Evolutionary conservation across 2,797 vertebrate species (phyloP).

Genomic region (Kryptolebias ocellatus): DNA sequence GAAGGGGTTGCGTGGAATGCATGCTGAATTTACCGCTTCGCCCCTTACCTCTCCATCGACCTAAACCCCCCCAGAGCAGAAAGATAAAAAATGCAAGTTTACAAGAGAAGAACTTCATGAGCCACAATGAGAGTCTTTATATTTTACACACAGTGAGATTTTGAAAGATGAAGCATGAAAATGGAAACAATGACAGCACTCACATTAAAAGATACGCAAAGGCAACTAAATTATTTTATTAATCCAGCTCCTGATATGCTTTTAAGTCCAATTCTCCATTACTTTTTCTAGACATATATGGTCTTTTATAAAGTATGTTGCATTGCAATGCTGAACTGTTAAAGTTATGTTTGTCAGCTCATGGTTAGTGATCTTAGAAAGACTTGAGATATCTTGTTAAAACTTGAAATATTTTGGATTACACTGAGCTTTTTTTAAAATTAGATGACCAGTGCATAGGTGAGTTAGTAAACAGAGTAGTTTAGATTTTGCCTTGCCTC

Average conservation of each 20-base stretch:
- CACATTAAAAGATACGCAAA: conserved; percentile 7
- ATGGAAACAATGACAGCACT: conserved; percentile 24
- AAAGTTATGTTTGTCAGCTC: no score
- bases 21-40: conserved; percentile 82
- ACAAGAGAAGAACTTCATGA: conserved; percentile 83
- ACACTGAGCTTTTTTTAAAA: neutral
- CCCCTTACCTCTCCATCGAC: conserved; percentile 97
- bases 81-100: conserved; percentile 88
- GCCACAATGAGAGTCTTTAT: conserved; percentile 24
- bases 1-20: conserved; percentile 46
- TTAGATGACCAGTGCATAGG: conserved; percentile 27
- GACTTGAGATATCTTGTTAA: conserved; percentile 37
- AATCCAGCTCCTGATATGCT: neutral
- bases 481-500: conserved; percentile 71
- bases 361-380: neutral
- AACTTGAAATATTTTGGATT: conserved; percentile 1
- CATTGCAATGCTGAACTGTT: no score
- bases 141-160: conserved; percentile 21
- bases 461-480: conserved; percentile 23
- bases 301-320: neutral
- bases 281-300: neutral
- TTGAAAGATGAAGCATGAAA: conserved; percentile 33
- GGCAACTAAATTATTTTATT: neutral
- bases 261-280: neutral
- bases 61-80: conserved; percentile 87